Evolutionary conservation across 2,888 invertebrate species (phyloP).

Genomic region (Noctua janthe): DNA sequence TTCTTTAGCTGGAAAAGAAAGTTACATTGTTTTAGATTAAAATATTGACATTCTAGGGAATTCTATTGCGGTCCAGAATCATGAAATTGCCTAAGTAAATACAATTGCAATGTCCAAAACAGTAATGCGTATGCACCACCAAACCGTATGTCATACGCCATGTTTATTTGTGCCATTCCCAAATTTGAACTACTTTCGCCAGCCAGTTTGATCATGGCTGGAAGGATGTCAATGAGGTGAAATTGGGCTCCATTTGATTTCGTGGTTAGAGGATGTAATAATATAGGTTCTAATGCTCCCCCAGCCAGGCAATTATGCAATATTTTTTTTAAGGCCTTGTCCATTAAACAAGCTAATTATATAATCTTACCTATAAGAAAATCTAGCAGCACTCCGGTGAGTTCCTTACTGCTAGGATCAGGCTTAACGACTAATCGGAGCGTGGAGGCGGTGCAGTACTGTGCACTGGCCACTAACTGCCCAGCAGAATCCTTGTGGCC

Average conservation of each 20-base stretch:
- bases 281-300: background rate
- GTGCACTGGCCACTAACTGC: conserved; percentile 84
- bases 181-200: background rate
- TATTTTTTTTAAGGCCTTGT: background rate
- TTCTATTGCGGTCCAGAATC: background rate
- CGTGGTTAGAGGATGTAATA: background rate
- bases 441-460: conserved; percentile 78
- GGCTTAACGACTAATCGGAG: conserved; percentile 77
- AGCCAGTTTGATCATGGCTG: background rate
- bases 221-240: background rate
- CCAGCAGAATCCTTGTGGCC: conserved; percentile 78
- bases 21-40: background rate
- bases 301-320: background rate
- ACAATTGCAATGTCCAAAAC: background rate
- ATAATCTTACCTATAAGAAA: conserved; percentile 79
- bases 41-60: background rate
- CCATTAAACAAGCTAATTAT: background rate
- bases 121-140: background rate
- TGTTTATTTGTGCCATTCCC: background rate
- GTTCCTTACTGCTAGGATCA: conserved; percentile 75
- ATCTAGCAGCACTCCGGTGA: conserved; percentile 78
- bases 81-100: background rate
- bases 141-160: background rate
- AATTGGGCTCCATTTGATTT: background rate
- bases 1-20: conserved; percentile 66